Evolutionary conservation across 1,140 invertebrate species (phyloP).

Genomic region (Cataglyphis hispanica): DNA sequence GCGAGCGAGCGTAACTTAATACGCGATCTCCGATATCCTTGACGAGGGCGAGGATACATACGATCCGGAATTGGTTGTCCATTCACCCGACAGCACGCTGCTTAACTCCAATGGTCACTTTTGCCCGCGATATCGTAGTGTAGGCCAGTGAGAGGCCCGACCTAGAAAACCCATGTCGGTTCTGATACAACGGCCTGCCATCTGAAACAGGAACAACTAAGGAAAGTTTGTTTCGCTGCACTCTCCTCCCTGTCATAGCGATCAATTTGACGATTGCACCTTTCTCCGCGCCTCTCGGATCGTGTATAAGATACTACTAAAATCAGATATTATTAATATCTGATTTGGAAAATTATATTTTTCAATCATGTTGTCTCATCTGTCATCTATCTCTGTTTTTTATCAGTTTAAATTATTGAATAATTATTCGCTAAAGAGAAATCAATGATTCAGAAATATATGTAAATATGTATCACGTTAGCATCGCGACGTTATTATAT

Average conservation of each 20-base stretch:
- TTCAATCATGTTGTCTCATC: background rate
- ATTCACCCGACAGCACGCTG: slow-evolving; percentile 58
- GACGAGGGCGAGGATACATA: slow-evolving; percentile 55
- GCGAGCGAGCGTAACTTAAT: slow-evolving; percentile 20
- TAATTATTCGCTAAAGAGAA: background rate
- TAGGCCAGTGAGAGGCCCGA: slow-evolving; percentile 80
- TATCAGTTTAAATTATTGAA: too few species aligned
- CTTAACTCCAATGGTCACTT: slow-evolving; percentile 70
- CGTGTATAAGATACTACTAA: background rate
- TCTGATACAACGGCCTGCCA: slow-evolving; percentile 56
- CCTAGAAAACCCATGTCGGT: slow-evolving; percentile 73
- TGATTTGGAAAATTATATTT: background rate
- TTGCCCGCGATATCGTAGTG: slow-evolving; percentile 48
- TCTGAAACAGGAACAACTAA: slow-evolving; percentile 66
- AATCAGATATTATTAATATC: background rate
- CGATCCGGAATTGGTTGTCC: slow-evolving; percentile 61
- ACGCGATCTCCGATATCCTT: slow-evolving; percentile 50
- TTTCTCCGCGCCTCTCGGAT: slow-evolving; percentile 35
- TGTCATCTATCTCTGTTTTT: background rate
- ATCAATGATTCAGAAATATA: background rate
- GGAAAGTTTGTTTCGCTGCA: slow-evolving; percentile 68
- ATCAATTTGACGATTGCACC: slow-evolving; percentile 22
- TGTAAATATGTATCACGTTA: too few species aligned
- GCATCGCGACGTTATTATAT: too few species aligned
- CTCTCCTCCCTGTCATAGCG: slow-evolving; percentile 54